Conservation (phyloP, 2,797 vertebrate species). For the Sebastes miniatus region DNA sequence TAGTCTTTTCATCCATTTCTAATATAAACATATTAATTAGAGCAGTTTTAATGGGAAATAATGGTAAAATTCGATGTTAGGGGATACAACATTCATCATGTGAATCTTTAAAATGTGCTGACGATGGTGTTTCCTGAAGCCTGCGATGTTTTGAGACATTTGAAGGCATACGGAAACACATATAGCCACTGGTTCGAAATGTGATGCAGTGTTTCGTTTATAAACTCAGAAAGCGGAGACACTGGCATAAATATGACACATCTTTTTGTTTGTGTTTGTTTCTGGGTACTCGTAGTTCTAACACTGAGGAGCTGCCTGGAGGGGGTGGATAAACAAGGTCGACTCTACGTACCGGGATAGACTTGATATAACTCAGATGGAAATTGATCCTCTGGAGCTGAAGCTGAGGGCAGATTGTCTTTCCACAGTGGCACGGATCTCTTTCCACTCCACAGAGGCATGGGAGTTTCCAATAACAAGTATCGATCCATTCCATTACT, state of each 20-base stretch:
- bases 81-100: background rate
- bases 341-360: background rate
- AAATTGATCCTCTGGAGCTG: slow-evolving; percentile 43
- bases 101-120: background rate
- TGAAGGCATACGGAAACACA: background rate
- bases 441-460: slow-evolving; percentile 24
- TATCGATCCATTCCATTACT: slow-evolving; percentile 49
- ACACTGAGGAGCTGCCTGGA: background rate
- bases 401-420: slow-evolving; percentile 25
- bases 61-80: background rate
- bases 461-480: slow-evolving; percentile 42
- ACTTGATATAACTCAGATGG: slow-evolving; percentile 8
- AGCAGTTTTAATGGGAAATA: background rate
- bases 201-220: background rate
- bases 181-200: background rate
- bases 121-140: background rate
- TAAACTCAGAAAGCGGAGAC: background rate
- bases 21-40: background rate
- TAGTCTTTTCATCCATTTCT: background rate
- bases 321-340: slow-evolving; percentile 3
- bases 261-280: background rate
- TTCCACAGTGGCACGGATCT: slow-evolving; percentile 5
- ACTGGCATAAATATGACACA: background rate
- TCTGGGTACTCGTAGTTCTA: background rate
- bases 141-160: background rate